phyloP scores from a whole-genome alignment of 2,113 vertebrate genomes.

The Nipponia nippon region DNA sequence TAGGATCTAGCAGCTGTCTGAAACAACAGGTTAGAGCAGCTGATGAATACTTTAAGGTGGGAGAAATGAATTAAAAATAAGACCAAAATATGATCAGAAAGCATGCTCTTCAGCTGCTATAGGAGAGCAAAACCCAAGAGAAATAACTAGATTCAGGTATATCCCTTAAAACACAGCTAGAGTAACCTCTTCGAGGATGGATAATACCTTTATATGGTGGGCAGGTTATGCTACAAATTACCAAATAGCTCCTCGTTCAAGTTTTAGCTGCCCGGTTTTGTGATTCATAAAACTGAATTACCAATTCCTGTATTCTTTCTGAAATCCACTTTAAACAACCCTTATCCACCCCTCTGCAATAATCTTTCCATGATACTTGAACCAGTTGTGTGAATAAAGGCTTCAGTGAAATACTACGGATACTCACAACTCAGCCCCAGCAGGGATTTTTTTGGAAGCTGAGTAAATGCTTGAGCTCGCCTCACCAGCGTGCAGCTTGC shows the following conservation, averaged over 20 bases:
- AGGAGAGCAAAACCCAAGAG: neutral
- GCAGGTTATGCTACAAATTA: neutral
- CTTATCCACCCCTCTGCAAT: neutral
- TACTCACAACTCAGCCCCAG: neutral
- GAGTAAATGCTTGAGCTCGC: neutral
- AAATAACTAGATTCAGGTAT: neutral
- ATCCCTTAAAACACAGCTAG: neutral
- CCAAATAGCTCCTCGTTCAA: neutral
- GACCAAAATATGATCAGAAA: constrained; percentile 16
- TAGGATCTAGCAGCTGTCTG: neutral
- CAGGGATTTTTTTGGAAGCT: neutral
- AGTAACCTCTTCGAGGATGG: neutral
- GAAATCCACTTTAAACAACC: neutral
- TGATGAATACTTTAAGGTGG: constrained; percentile 19
- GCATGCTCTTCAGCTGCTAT: neutral
- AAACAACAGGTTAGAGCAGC: constrained; percentile 4
- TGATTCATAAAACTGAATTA: neutral
- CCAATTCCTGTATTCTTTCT: neutral
- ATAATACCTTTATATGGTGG: neutral
- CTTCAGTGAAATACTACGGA: neutral
- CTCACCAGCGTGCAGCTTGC: neutral
- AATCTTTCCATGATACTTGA: neutral
- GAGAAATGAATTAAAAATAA: constrained; percentile 30
- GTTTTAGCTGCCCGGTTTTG: neutral
- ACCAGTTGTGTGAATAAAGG: neutral